A percentile compares a stretch with the other conserved stretches of the same genome.
Conservation (phyloP, 1,140 invertebrate species). For the Brachionus paranguensis region DNA sequence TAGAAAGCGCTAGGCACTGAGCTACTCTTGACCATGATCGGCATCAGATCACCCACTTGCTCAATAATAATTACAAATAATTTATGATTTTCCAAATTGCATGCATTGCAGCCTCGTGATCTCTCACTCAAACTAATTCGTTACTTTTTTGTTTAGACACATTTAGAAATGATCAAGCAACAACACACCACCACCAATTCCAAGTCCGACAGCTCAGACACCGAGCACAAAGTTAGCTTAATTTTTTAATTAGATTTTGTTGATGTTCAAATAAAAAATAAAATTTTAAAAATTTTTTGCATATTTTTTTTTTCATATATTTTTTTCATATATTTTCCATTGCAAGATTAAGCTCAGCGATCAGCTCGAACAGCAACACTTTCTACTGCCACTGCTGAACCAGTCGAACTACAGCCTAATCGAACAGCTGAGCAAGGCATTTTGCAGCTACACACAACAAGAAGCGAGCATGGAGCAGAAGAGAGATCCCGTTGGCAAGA, state of each 20-base stretch:
- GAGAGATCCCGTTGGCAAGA: neutral
- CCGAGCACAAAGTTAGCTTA: slow-evolving; percentile 7
- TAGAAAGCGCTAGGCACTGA: neutral
- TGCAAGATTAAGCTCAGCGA: neutral
- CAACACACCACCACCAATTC: neutral
- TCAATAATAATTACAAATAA: neutral
- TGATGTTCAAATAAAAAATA: no score
- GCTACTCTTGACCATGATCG: no score
- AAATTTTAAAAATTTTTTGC: neutral
- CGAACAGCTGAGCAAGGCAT: neutral
- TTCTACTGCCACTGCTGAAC: neutral
- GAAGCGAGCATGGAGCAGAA: neutral
- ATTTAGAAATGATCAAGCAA: slow-evolving; percentile 2
- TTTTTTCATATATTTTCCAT: no score
- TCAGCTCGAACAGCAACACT: neutral
- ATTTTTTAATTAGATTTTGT: no score
- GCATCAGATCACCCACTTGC: neutral
- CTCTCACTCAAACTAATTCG: neutral
- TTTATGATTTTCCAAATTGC: neutral
- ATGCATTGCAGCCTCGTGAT: neutral
- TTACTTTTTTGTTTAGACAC: neutral
- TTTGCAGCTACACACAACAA: neutral
- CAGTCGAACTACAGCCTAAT: neutral
- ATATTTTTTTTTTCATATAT: neutral
- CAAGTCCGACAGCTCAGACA: neutral